Percentiles rank a stretch among this genome's conserved stretches.
These are phyloP conservation scores for Trissoscelio sp. DNA, from an alignment of 2,888 invertebrate genomes.

Conservation along the genomic window DNA sequence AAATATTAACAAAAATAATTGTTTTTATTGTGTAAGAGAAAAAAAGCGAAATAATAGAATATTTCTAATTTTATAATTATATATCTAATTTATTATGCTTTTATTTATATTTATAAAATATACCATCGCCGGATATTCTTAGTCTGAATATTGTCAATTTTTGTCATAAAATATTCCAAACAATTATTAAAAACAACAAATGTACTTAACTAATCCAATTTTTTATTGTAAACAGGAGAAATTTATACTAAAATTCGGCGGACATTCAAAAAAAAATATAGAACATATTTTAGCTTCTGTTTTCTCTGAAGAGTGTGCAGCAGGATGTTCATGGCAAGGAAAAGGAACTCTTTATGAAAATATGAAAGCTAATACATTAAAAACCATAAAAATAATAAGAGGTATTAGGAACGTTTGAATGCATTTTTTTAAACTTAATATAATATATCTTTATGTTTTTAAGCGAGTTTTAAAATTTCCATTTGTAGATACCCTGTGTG, in stretches of 20 bases:
- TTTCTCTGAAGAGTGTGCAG: constrained; percentile 12
- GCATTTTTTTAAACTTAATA: not conserved
- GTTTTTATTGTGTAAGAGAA: not conserved
- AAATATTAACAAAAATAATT: not conserved
- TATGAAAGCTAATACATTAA: not conserved
- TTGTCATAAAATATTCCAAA: not conserved
- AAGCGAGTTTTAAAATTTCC: too few relatives aligned
- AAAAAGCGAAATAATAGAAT: not conserved
- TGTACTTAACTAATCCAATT: not conserved
- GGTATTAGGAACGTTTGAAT: not conserved
- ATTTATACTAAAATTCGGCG: constrained; percentile 1
- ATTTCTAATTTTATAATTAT: too few relatives aligned
- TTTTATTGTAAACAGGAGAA: constrained; percentile 5
- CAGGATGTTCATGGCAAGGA: constrained; percentile 15
- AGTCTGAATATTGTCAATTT: not conserved
- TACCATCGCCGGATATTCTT: not conserved
- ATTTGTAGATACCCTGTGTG: not conserved
- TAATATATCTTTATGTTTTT: too few relatives aligned
- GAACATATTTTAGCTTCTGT: constrained; percentile 4
- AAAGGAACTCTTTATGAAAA: not conserved
- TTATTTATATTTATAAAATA: not conserved
- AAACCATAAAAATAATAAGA: constrained; percentile 10
- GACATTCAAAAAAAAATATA: not conserved
- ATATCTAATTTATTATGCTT: not conserved
- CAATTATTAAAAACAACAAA: not conserved